Evolutionary conservation across 2,888 invertebrate genomes (phyloP).

Genomic region (Cartodere bifasciata): DNA sequence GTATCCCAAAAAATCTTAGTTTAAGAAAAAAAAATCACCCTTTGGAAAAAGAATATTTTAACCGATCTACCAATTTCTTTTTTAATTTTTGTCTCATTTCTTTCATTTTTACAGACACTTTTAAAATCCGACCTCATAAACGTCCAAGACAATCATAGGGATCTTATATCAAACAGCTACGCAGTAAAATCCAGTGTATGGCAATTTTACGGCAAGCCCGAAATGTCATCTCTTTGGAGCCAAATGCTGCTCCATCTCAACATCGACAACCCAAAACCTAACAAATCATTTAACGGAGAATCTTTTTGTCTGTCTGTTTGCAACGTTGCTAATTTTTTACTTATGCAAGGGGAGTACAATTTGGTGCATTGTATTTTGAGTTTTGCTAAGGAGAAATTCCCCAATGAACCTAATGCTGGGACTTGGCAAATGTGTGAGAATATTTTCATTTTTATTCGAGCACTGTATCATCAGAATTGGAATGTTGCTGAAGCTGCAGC

Average conservation of each 20-base stretch:
- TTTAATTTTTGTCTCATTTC: no score
- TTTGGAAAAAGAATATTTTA: no score
- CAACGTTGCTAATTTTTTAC: slow-evolving; percentile 46
- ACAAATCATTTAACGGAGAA: slow-evolving; percentile 45
- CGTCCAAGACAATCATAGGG: slow-evolving; percentile 70
- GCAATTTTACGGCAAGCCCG: slow-evolving; percentile 78
- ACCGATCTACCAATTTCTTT: no score
- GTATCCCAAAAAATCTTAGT: no score
- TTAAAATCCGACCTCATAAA: slow-evolving; percentile 77
- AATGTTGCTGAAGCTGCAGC: slow-evolving; percentile 57
- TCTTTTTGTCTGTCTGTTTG: slow-evolving; percentile 58
- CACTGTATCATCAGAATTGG: slow-evolving; percentile 47
- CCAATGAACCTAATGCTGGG: slow-evolving; percentile 45
- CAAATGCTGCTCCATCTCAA: slow-evolving; percentile 69
- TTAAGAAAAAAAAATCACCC: no score
- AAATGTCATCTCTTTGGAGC: slow-evolving; percentile 68
- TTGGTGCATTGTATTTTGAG: slow-evolving; percentile 45
- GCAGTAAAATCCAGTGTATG: slow-evolving; percentile 76
- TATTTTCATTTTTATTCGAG: slow-evolving; percentile 33
- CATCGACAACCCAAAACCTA: slow-evolving; percentile 41
- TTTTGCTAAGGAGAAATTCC: slow-evolving; percentile 49
- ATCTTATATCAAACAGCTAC: slow-evolving; percentile 67
- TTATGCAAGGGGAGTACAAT: slow-evolving; percentile 43
- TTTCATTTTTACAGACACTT: slow-evolving; percentile 47
- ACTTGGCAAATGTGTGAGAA: slow-evolving; percentile 58